Evolutionary conservation across 2,113 vertebrate genomes (phyloP), one percentile per base, ranked within the genome.

Genomic region (Hydrolagus affinis): DNA sequence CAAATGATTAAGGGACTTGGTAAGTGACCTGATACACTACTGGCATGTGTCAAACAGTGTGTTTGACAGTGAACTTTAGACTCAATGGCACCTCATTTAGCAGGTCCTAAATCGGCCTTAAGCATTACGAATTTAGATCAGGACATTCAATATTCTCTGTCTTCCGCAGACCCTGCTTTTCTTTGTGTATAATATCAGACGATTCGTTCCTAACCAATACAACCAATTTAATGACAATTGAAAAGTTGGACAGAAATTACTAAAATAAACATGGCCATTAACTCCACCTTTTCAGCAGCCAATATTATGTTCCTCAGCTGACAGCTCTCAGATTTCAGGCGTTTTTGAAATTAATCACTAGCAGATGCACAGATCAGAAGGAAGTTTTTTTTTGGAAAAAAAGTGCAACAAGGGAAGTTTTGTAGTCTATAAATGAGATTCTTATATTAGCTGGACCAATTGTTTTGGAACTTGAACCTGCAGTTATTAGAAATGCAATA

Each of bases 191-290:
- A n/a, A 77, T 60, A 23, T 11, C n/a, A 62, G 76, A 78, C 30
- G 0, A 9, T 83, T 66, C 4, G 23, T 21, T 28, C 59, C 56
- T 23, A 80, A 62, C 73, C 32, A 44, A 75, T 44, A 10, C 32
- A 75, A 25, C 59, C 60, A 64, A 11, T 62, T n/a, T 25, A n/a
- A 25, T 80, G 76, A 83, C 62, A 66, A 83, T 66, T 83, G 78
- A 66, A 64, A 83, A 21, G 60, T n/a, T 83, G 78, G 28, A 83
- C 60, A 68, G 23, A 83, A 66, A 64, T 66, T 66, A 83, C 62
- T 66, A 83, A 83, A 64, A 66, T 83, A 83, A 83, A 83, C 78
- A 32, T 28, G 28, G 78, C 25, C 60, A 83, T 83, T 83, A 83
- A 66, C 60, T 32, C 60, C 17, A 25, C 78, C 62, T 44, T 75